Evolutionary conservation across 1,140 invertebrate species (phyloP).

Genomic region (Magallana angulata): DNA sequence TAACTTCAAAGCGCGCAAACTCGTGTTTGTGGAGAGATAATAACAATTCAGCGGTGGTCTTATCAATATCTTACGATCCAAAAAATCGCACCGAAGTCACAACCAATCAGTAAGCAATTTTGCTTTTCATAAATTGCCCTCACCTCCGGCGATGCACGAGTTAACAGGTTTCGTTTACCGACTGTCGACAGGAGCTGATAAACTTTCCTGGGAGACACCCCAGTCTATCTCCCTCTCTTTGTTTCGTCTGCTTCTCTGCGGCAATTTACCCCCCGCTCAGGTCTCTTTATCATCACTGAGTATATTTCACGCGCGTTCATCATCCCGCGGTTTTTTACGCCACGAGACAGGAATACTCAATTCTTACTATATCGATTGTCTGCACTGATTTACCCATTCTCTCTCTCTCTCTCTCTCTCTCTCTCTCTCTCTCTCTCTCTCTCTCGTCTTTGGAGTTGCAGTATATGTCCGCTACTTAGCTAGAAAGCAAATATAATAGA

Average conservation of each 20-base stretch:
- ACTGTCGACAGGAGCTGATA: conserved; percentile 8
- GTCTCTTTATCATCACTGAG: background rate
- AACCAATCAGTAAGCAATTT: conserved; percentile 27
- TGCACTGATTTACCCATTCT: conserved; percentile 11
- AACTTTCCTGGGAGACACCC: background rate
- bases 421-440: too few relatives aligned
- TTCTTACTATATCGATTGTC: conserved; percentile 3
- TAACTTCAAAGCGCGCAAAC: conserved; percentile 30
- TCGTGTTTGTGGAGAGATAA: conserved; percentile 20
- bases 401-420: too few relatives aligned
- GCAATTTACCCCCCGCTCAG: conserved; percentile 18
- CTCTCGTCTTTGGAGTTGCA: too few relatives aligned
- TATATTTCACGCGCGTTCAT: conserved; percentile 27
- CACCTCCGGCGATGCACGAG: conserved; percentile 26
- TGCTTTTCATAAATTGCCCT: conserved; percentile 27
- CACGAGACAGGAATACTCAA: background rate
- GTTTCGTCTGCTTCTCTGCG: conserved; percentile 9
- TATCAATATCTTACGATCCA: conserved; percentile 23
- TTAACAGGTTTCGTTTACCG: conserved; percentile 11
- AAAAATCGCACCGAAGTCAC: background rate
- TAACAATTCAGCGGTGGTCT: background rate
- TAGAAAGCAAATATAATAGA: too few relatives aligned
- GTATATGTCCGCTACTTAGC: too few relatives aligned
- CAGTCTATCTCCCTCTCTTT: too few relatives aligned
- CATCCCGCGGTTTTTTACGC: conserved; percentile 22